phyloP scores from a whole-genome alignment of 1,140 invertebrate genomes.

The Drosophila simulans region DNA sequence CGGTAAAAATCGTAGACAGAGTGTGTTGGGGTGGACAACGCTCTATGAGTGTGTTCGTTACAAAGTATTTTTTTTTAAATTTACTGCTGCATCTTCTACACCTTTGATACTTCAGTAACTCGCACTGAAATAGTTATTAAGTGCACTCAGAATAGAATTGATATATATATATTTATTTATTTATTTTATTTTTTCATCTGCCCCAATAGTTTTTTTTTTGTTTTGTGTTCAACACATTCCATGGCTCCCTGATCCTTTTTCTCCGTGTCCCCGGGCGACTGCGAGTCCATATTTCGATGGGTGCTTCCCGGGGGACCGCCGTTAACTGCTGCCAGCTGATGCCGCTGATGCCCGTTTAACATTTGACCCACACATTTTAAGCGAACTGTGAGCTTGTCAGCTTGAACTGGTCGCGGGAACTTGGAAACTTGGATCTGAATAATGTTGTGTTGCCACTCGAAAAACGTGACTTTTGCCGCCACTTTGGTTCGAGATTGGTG shows the following conservation, averaged over 20 bases:
- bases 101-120: too few species aligned
- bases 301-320: not conserved
- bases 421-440: constrained; percentile 27
- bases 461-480: constrained; percentile 43
- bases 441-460: constrained; percentile 35
- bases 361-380: constrained; percentile 33
- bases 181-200: too few species aligned
- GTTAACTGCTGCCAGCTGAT: constrained; percentile 34
- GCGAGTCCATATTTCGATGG: not conserved
- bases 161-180: too few species aligned
- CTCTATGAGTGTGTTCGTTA: too few species aligned
- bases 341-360: constrained; percentile 40
- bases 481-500: not conserved
- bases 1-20: too few species aligned
- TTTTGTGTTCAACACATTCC: not conserved
- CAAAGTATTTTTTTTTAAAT: too few species aligned
- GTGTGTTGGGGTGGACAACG: too few species aligned
- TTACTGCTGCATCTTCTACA: too few species aligned
- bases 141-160: too few species aligned
- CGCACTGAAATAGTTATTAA: too few species aligned
- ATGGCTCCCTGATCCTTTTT: not conserved
- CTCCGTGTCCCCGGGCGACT: not conserved
- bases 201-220: not conserved
- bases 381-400: constrained; percentile 20
- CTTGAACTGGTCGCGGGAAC: constrained; percentile 11